These are phyloP conservation scores for Rissa tridactyla DNA, from an alignment of 2,113 vertebrate genomes.

Conservation along the genomic window DNA sequence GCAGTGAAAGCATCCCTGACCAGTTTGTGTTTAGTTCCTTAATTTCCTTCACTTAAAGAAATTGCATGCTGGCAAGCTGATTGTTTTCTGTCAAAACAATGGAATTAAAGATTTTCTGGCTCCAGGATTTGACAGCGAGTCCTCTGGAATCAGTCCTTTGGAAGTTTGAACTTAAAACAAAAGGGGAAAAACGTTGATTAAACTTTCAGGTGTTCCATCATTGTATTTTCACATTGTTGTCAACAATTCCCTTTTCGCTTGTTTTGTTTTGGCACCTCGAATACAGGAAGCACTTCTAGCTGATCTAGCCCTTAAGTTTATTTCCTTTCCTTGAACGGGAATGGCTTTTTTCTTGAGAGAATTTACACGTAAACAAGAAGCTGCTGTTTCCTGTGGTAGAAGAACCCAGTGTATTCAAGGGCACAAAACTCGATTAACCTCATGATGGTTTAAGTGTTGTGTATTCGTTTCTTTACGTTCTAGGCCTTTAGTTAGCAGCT, in stretches of 20 bases:
- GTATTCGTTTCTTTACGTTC: background rate
- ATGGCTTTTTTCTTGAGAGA: background rate
- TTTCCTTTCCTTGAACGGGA: constrained; percentile 19
- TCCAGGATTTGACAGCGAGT: constrained; percentile 17
- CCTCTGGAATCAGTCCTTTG: background rate
- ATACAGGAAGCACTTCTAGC: background rate
- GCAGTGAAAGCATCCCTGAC: background rate
- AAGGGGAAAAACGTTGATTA: background rate
- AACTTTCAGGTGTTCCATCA: constrained; percentile 34
- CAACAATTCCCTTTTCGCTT: background rate
- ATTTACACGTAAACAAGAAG: background rate
- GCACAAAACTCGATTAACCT: background rate
- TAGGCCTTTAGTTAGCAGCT: background rate
- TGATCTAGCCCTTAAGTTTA: background rate
- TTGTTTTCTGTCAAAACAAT: background rate
- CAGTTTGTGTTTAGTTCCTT: constrained; percentile 30
- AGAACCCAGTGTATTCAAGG: background rate
- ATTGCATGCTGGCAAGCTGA: constrained; percentile 1
- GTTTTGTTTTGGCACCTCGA: constrained; percentile 31
- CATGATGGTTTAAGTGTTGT: background rate
- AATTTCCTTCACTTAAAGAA: constrained; percentile 37
- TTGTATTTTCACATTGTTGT: constrained; percentile 4
- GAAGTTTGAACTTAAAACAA: background rate
- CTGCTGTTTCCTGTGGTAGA: background rate
- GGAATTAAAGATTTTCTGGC: constrained; percentile 15